Base-by-base conservation (phyloP, 1,140 invertebrate genomes). In the Drosophila nebulosa region DNA sequence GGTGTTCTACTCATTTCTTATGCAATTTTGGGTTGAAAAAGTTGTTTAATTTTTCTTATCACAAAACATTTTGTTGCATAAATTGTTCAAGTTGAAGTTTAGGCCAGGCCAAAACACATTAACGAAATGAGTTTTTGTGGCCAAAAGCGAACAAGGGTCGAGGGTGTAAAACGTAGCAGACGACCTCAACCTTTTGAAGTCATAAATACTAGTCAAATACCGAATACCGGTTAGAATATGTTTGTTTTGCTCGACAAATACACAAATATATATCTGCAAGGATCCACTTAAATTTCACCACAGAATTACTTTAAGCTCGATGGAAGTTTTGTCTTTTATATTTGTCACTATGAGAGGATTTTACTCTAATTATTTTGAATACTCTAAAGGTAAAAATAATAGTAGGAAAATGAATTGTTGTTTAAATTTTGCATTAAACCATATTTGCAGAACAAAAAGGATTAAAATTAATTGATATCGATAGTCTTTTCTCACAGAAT, bases 111-210 rank as follows among this genome's bases (percentile, higher is more conserved):
- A 27, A 36, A 58, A 58, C 18, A 39, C 56, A 58, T 58, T 58
- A 58, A 22, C 56, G 16, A 58, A 58, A 58, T 58, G 56, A 58
- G 18, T 58, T 58, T 58, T 58, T 16, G 30, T 57, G 21, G 32
- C 9, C 2, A 36, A 16, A 36, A 36, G n/a, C 35, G 16, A 9
- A 57, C 9, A 7, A 21, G 16, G 39, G 39, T 46, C 18, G 9
- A 46, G 9, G 7, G 39, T 21, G 39, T 18, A 7, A 46, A 46
- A 6, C 18, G 7, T 6, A 21, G 1, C 39, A 10, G 9, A 57
- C 55, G 22, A 58, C 32, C 52, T 55, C 27, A 30, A 32, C 26
- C 52, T 30, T 55, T 55, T 21, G 7, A 7, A 18, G 26, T 10
- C 52, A 53, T 53, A 53, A 53, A 53, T 53, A 30, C 24, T 30